Evolutionary conservation across 2,113 vertebrate species (phyloP).

Genomic region (Sapayoa aenigma): DNA sequence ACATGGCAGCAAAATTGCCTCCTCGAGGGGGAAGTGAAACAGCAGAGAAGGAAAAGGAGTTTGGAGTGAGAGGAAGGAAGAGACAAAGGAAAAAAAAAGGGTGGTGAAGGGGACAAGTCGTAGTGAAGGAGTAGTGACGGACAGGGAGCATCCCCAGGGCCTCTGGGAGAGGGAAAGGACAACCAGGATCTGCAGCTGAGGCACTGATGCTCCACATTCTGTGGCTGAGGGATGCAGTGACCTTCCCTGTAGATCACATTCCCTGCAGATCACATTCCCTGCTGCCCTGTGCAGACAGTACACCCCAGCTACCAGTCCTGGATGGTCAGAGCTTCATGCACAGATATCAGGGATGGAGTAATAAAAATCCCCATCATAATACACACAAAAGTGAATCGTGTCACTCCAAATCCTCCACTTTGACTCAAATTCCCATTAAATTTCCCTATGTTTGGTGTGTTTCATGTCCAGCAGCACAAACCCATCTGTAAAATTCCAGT

Average conservation of each 20-base stretch:
- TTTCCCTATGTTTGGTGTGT: background rate
- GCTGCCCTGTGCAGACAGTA: background rate
- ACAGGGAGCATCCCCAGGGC: background rate
- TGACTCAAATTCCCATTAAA: background rate
- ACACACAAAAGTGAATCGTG: background rate
- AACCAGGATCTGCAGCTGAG: background rate
- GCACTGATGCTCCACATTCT: fast-evolving
- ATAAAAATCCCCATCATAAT: background rate
- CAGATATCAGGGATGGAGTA: no score
- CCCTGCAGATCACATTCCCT: background rate
- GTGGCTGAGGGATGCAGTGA: background rate
- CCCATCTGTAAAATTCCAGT: background rate
- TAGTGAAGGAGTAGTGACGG: background rate
- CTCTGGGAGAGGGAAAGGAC: background rate
- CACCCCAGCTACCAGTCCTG: background rate
- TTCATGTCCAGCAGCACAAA: background rate
- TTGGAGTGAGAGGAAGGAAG: background rate
- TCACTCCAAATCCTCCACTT: background rate
- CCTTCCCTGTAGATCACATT: background rate
- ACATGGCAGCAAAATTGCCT: background rate
- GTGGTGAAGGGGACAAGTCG: background rate
- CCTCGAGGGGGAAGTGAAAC: background rate
- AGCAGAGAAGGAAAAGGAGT: background rate
- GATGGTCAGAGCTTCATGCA: background rate
- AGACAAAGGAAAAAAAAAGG: background rate